A percentile compares a stretch with the other conserved stretches of the same genome.
Evolutionary conservation across 2,888 invertebrate species (phyloP).

Genomic region (Euphydryas editha): DNA sequence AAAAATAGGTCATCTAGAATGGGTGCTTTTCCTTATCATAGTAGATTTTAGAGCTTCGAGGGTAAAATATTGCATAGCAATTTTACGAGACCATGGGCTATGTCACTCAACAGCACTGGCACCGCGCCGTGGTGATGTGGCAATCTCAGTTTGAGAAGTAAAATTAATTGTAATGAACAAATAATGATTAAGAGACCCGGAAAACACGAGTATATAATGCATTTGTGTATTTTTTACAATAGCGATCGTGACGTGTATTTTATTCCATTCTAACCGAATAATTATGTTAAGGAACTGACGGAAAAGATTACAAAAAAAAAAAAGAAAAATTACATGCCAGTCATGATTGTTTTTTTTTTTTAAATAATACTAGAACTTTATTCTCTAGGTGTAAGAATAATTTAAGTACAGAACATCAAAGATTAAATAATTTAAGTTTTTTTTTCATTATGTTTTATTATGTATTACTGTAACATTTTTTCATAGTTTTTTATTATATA

Average conservation of each 20-base stretch:
- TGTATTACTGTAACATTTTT: too few species aligned
- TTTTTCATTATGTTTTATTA: too few species aligned
- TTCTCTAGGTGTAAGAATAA: conserved; percentile 3
- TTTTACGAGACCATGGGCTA: too few species aligned
- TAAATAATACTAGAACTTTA: conserved; percentile 4
- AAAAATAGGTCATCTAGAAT: too few species aligned
- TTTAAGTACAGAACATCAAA: not conserved
- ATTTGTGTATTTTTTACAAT: conserved; percentile 4
- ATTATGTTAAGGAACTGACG: conserved; percentile 6
- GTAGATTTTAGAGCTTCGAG: too few species aligned
- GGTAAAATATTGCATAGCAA: too few species aligned
- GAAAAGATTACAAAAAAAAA: conserved; percentile 22
- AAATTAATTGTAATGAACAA: not conserved
- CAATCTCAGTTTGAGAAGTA: not conserved
- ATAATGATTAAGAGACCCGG: conserved; percentile 37
- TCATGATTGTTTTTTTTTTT: conserved; percentile 6
- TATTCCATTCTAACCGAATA: conserved; percentile 1
- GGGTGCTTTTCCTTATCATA: too few species aligned
- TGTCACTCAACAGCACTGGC: too few species aligned
- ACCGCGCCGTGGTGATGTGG: not conserved
- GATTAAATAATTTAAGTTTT: too few species aligned
- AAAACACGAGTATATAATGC: conserved; percentile 27
- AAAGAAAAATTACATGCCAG: conserved; percentile 17
- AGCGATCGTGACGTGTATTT: conserved; percentile 4
- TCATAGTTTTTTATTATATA: too few species aligned